Conservation (phyloP, 2,797 vertebrate species). For the Megalops cyprinoides region DNA sequence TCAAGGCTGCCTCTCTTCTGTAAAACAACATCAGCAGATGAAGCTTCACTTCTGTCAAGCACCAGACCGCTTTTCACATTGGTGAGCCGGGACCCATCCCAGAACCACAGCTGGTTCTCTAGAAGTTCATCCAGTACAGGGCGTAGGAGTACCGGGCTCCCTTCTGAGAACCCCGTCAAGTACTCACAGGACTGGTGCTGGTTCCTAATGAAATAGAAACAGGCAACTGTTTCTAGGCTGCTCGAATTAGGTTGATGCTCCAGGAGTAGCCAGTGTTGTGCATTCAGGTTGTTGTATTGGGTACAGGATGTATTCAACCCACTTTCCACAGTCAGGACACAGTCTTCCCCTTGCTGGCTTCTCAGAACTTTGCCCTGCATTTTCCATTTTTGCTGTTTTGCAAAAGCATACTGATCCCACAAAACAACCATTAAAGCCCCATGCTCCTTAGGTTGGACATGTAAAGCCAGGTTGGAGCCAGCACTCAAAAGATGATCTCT, state of each 20-base stretch:
- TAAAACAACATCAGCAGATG: not conserved
- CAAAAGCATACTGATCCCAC: slow-evolving; percentile 25
- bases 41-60: not conserved
- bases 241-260: not conserved
- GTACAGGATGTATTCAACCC: not conserved
- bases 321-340: slow-evolving; percentile 18
- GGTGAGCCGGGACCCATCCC: slow-evolving; percentile 24
- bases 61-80: slow-evolving; percentile 27
- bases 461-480: slow-evolving; percentile 9
- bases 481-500: slow-evolving; percentile 11
- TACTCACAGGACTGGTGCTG: slow-evolving; percentile 29
- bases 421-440: slow-evolving; percentile 5
- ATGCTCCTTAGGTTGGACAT: not conserved
- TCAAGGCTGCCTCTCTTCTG: not conserved
- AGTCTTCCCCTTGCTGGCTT: not conserved
- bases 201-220: slow-evolving; percentile 27
- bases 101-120: slow-evolving; percentile 31
- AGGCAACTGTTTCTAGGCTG: slow-evolving; percentile 20
- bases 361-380: not conserved
- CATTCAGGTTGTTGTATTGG: not conserved
- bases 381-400: slow-evolving; percentile 22
- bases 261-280: slow-evolving; percentile 21
- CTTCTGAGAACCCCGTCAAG: slow-evolving; percentile 28
- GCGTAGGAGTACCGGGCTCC: slow-evolving; percentile 15
- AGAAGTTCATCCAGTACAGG: slow-evolving; percentile 26